Percentiles rank a stretch among this genome's conserved stretches.
Evolutionary conservation across 2,797 vertebrate genomes (phyloP).

Genomic region (Eulemur rubriventer): DNA sequence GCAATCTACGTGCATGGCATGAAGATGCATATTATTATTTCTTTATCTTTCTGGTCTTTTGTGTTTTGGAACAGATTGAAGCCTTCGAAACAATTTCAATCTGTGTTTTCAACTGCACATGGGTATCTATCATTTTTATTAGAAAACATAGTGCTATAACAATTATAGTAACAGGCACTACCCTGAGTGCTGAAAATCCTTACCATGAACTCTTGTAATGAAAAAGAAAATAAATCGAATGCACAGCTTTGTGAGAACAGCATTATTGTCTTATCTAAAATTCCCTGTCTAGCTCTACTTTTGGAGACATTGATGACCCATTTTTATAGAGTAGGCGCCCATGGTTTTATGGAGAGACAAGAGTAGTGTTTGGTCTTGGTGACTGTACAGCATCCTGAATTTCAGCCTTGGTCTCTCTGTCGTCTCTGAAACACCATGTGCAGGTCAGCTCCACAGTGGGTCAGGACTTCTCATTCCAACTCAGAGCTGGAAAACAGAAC

Average conservation of each 20-base stretch:
- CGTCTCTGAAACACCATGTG: fast-evolving
- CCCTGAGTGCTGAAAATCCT: not conserved
- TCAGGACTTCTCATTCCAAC: not conserved
- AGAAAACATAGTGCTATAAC: not conserved
- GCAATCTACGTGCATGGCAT: fast-evolving
- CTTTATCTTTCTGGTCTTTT: not conserved
- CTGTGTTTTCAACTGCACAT: fast-evolving
- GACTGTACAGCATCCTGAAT: not conserved
- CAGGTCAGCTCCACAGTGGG: not conserved
- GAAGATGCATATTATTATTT: not conserved
- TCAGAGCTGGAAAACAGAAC: no score
- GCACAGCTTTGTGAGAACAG: not conserved
- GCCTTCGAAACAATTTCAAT: not conserved
- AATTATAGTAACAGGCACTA: not conserved
- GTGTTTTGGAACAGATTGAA: not conserved
- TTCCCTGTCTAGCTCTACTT: not conserved
- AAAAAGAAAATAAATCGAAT: not conserved
- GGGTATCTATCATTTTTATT: not conserved
- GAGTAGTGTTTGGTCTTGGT: not conserved
- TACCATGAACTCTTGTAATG: no score
- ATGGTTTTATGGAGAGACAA: not conserved
- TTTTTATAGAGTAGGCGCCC: not conserved
- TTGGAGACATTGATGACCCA: not conserved
- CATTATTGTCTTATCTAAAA: not conserved
- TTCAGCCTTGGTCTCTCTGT: not conserved